Percentiles rank a stretch among this genome's conserved stretches.
These are phyloP conservation scores for Acrossocheilus fasciatus DNA, from an alignment of 2,797 vertebrate genomes.

Conservation along the genomic window DNA sequence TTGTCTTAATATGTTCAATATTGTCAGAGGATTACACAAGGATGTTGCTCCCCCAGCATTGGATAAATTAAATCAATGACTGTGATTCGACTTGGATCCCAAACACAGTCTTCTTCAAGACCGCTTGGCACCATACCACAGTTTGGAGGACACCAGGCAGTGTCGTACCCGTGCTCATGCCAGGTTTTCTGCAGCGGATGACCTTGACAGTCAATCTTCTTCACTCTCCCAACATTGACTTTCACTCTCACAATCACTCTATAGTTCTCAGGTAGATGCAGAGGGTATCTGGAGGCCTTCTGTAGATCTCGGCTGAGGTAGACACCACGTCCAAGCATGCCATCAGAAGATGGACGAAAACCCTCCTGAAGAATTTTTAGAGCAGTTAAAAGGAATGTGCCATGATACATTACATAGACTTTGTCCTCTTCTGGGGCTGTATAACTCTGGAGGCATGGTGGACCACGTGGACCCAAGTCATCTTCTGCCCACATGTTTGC, in stretches of 20 bases:
- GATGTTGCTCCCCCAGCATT: neutral
- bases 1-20: neutral
- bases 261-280: rapidly evolving
- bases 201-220: slow-evolving; percentile 19
- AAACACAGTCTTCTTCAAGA: slow-evolving; percentile 72
- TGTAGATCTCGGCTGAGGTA: slow-evolving; percentile 74
- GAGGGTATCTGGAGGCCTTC: slow-evolving; percentile 72
- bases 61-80: slow-evolving; percentile 9
- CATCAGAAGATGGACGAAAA: neutral
- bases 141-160: slow-evolving; percentile 71
- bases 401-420: slow-evolving; percentile 74
- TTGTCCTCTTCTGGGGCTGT: neutral
- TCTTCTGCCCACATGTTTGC: slow-evolving; percentile 59
- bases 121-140: slow-evolving; percentile 58
- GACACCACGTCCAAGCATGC: slow-evolving; percentile 72
- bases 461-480: slow-evolving; percentile 54
- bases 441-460: neutral
- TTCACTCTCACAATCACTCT: slow-evolving; percentile 62
- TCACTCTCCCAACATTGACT: slow-evolving; percentile 71
- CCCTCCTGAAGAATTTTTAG: too few species aligned
- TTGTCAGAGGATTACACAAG: neutral
- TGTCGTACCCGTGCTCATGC: slow-evolving; percentile 56
- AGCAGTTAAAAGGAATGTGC: slow-evolving; percentile 58
- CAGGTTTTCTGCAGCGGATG: slow-evolving; percentile 68
- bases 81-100: slow-evolving; percentile 62